These are phyloP conservation scores for Zosterops hypoxanthus DNA, from an alignment of 2,113 vertebrate genomes.

Conservation along the genomic window DNA sequence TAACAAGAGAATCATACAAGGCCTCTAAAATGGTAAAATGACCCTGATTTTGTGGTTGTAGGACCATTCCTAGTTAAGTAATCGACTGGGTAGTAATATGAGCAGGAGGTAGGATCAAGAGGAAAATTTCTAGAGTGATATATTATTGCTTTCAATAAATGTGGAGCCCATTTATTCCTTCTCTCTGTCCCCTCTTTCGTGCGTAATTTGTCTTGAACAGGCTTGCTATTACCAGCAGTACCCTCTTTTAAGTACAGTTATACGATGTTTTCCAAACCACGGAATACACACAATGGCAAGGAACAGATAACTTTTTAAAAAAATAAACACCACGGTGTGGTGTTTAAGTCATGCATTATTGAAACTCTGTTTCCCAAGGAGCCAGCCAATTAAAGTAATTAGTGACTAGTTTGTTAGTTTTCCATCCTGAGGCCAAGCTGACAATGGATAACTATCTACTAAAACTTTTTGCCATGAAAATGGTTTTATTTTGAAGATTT, in stretches of 20 bases:
- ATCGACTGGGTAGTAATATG: not conserved
- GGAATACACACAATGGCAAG: not conserved
- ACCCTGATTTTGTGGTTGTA: not conserved
- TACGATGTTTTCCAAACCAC: not conserved
- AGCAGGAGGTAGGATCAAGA: not conserved
- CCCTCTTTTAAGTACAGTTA: not conserved
- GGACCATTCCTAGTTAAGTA: not conserved
- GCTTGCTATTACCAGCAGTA: accelerated
- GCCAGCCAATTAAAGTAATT: not conserved
- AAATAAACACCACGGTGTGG: not conserved
- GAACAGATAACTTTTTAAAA: not conserved
- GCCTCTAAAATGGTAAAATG: not conserved
- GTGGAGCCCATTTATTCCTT: not conserved
- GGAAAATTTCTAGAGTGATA: not conserved
- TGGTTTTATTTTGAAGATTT: not conserved
- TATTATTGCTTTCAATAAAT: not conserved
- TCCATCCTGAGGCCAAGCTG: not conserved
- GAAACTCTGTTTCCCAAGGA: not conserved
- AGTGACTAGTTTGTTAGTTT: not conserved
- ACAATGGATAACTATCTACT: not conserved
- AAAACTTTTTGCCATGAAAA: not conserved
- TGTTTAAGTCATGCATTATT: not conserved
- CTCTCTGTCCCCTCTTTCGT: not conserved
- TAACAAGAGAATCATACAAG: not conserved
- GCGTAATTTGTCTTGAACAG: not conserved